These are phyloP conservation scores for Pseudochirops cupreus DNA, from an alignment of 2,797 vertebrate species.

Conservation along the genomic window DNA sequence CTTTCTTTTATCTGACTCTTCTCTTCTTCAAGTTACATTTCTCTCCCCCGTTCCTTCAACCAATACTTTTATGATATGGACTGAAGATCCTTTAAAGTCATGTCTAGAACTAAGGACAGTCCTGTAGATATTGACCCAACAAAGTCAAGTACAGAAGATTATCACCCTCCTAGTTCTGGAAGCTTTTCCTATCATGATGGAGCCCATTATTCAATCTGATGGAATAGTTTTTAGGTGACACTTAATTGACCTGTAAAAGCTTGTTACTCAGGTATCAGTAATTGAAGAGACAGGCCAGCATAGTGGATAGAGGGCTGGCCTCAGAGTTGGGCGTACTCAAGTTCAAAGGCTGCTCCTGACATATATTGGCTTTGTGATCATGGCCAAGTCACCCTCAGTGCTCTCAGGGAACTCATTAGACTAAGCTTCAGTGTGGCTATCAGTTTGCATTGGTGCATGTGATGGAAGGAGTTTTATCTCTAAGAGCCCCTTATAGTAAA, in stretches of 20 bases:
- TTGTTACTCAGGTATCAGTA: neutral
- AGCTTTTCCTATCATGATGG: too few relatives aligned
- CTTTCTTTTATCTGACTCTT: neutral
- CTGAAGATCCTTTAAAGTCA: too few relatives aligned
- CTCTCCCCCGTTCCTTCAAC: too few relatives aligned
- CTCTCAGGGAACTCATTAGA: neutral
- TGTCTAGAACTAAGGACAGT: too few relatives aligned
- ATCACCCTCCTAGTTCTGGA: too few relatives aligned
- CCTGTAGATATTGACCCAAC: too few relatives aligned
- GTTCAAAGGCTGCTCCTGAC: neutral
- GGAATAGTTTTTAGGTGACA: too few relatives aligned
- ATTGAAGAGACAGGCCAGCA: neutral
- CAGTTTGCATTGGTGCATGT: neutral
- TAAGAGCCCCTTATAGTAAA: neutral
- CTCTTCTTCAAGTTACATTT: neutral
- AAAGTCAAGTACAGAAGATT: too few relatives aligned
- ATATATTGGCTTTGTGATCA: neutral
- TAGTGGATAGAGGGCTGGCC: neutral
- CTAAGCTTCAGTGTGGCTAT: neutral
- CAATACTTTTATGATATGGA: too few relatives aligned
- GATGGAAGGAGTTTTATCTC: neutral
- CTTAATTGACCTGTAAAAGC: neutral
- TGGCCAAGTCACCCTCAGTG: neutral
- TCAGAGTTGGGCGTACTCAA: neutral
- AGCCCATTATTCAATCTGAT: too few relatives aligned